phyloP scores from a whole-genome alignment of 2,888 invertebrate genomes.

The Poecilobothrus nobilitatus region DNA sequence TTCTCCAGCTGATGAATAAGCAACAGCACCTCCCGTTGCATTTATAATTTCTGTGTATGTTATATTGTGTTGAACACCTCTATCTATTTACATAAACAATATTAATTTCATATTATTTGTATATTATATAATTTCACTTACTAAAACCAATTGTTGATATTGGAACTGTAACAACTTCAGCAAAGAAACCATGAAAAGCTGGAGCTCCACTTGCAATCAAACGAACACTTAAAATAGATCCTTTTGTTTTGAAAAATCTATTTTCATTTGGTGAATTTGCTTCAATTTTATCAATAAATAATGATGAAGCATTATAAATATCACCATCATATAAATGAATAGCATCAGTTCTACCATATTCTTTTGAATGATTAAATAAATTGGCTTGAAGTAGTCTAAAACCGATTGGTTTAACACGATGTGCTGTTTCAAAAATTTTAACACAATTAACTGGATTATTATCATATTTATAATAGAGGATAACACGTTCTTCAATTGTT shows the following conservation, averaged over 20 bases:
- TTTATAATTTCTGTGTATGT: slow-evolving; percentile 69
- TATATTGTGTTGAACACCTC: slow-evolving; percentile 84
- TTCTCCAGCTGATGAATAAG: slow-evolving; percentile 87
- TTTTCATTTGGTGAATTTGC: slow-evolving; percentile 63
- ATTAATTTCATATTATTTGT: not conserved
- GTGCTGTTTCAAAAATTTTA: slow-evolving; percentile 86
- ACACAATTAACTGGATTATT: slow-evolving; percentile 94
- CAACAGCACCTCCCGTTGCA: slow-evolving; percentile 80
- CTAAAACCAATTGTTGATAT: slow-evolving; percentile 84
- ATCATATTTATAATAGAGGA: slow-evolving; percentile 94
- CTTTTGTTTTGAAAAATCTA: slow-evolving; percentile 63
- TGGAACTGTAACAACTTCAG: slow-evolving; percentile 91
- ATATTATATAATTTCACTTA: slow-evolving; percentile 47
- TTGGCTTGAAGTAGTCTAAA: slow-evolving; percentile 85
- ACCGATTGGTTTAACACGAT: slow-evolving; percentile 78
- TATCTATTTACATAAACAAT: slow-evolving; percentile 54
- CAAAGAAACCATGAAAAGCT: slow-evolving; percentile 90
- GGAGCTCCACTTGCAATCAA: slow-evolving; percentile 93
- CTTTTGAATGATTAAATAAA: slow-evolving; percentile 77
- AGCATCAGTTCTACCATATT: slow-evolving; percentile 73
- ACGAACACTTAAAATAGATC: slow-evolving; percentile 78
- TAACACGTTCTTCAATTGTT: slow-evolving; percentile 75
- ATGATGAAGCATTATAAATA: slow-evolving; percentile 75
- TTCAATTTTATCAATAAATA: slow-evolving; percentile 61
- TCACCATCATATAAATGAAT: slow-evolving; percentile 87